Evolutionary conservation across 2,888 invertebrate genomes (phyloP).

Genomic region (Hololepta plana): DNA sequence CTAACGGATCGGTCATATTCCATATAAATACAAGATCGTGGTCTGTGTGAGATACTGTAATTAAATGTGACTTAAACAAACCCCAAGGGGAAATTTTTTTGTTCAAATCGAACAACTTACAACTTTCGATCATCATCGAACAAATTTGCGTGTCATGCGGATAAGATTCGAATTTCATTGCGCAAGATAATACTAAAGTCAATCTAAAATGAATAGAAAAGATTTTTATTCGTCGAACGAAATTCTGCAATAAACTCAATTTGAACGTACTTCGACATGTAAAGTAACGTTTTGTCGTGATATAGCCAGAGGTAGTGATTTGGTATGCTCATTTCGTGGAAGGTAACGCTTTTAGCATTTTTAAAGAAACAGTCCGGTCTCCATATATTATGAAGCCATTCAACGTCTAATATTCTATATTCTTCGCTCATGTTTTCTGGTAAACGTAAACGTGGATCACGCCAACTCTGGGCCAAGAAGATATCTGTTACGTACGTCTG

Average conservation of each 20-base stretch:
- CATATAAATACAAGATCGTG: constrained; percentile 80
- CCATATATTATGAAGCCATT: constrained; percentile 84
- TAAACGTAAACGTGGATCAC: constrained; percentile 69
- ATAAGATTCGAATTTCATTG: constrained; percentile 87
- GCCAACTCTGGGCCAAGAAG: constrained; percentile 84
- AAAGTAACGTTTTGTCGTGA: constrained; percentile 77
- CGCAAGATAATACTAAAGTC: constrained; percentile 77
- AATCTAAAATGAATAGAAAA: constrained; percentile 37
- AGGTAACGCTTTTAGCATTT: constrained; percentile 81
- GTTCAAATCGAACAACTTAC: constrained; percentile 50
- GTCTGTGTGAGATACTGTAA: constrained; percentile 70
- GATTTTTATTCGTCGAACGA: not conserved
- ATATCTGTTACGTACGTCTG: constrained; percentile 88
- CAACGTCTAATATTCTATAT: constrained; percentile 74
- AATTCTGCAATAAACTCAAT: not conserved
- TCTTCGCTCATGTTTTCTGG: constrained; percentile 92
- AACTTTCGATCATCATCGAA: constrained; percentile 85
- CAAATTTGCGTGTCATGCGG: constrained; percentile 90
- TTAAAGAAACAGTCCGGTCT: constrained; percentile 87
- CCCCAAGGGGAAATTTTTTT: constrained; percentile 4
- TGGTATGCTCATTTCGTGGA: constrained; percentile 88
- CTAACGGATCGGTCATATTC: constrained; percentile 74
- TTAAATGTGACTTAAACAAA: constrained; percentile 6
- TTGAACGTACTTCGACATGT: constrained; percentile 73
- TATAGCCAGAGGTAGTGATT: constrained; percentile 86